Percentiles rank a stretch among this genome's conserved stretches.
Conservation (phyloP, 2,888 invertebrate species). For the Crematogaster levior region DNA sequence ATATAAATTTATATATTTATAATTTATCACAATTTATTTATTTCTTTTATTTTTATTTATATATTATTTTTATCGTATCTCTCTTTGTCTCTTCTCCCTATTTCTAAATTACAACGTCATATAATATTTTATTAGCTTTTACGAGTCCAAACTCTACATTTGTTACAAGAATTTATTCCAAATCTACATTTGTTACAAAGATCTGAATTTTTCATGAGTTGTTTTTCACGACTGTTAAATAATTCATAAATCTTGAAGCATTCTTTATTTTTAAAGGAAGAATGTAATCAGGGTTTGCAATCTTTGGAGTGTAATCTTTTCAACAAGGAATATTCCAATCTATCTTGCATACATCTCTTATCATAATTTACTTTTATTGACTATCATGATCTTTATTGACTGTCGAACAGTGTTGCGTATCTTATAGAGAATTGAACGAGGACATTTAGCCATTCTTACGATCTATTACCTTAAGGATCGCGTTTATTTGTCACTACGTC, state of each 20-base stretch:
- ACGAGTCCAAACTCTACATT: neutral
- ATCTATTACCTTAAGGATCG: constrained; percentile 34
- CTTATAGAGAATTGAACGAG: neutral
- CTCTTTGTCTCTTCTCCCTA: neutral
- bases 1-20: too few species aligned
- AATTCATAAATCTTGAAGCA: neutral
- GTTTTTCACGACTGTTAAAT: neutral
- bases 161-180: neutral
- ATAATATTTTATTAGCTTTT: constrained; percentile 2
- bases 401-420: constrained; percentile 30
- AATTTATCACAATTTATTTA: too few species aligned
- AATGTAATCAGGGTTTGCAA: neutral
- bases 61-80: neutral
- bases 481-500: constrained; percentile 28
- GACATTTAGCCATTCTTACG: constrained; percentile 11
- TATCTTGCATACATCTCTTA: neutral
- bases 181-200: too few species aligned
- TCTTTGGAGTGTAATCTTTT: too few species aligned
- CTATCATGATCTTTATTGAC: too few species aligned
- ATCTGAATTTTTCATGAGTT: neutral
- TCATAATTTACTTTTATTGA: neutral
- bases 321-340: neutral
- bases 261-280: neutral
- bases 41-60: neutral
- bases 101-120: neutral